Base-by-base conservation (phyloP, 2,113 vertebrate species). In the Triplophysa siluroides region DNA sequence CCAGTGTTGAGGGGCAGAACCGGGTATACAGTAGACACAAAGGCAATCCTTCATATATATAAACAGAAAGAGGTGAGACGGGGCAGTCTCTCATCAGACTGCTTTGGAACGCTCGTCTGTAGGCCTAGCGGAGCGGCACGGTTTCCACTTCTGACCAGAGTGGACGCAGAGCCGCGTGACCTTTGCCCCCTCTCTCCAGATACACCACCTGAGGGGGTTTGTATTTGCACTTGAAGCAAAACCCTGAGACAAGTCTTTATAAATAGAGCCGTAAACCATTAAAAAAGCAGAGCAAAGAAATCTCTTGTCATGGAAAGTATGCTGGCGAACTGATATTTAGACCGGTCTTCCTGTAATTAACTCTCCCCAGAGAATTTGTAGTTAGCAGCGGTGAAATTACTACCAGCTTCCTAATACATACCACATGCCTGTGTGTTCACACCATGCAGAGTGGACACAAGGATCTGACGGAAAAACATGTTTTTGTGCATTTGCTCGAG, bases 311-410 rank as follows among this genome's bases (percentile, higher is more conserved):
- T 88, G 93, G 94, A 97, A 95, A 97, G 94, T 96, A 96, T 96
- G 95, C 92, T 89, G 94, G 68, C 92, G 92, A 89, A 87, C 92
- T 95, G 96, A 98, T 98, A 96, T 96, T 98, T 96, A 95, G 95
- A 96, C 96, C 93, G 95, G 94, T 95, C 95, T 98, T 98, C 97
- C 97, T 98, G 98, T 97, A 98, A 99, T 99, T 99, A 99, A 95
- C 94, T 95, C 94, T 95, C 96, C 94, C 96, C 90, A 88, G 98
- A 97, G 98, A 93, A 96, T 96, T 96, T 95, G 95, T 94, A 96
- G 96, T 98, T 97, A 96, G 96, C 95, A 95, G 95, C 94, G 93
- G 90, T 94, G 94, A 98, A 98, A 98, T 98, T 96, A 97, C 96
- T 97, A 94, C 95, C 96, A 96, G 94, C 93, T 93, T 93, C 92